Evolutionary conservation across 2,888 invertebrate genomes (phyloP).

Genomic region (Dexiosoma caninum): DNA sequence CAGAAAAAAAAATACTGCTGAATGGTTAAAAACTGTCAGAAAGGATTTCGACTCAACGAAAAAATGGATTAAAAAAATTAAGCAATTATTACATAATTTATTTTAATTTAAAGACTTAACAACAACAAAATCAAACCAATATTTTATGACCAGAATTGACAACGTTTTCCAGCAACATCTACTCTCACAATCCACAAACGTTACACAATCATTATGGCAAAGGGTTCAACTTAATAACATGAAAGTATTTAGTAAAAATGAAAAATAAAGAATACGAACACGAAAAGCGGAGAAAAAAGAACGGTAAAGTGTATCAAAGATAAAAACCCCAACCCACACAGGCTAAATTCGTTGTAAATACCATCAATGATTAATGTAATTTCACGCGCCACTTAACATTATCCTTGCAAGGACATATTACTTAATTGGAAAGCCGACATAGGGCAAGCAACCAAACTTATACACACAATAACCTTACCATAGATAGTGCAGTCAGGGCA

Average conservation of each 20-base stretch:
- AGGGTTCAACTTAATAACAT: neutral
- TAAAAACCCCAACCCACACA: conserved; percentile 7
- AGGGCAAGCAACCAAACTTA: conserved; percentile 40
- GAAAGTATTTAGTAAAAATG: neutral
- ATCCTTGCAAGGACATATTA: conserved; percentile 76
- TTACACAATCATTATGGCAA: neutral
- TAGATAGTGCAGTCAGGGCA: neutral
- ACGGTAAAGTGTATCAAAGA: neutral
- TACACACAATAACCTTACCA: neutral
- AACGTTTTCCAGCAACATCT: neutral
- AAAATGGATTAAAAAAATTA: conserved; percentile 20
- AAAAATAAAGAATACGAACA: conserved; percentile 12
- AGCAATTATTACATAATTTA: conserved; percentile 53
- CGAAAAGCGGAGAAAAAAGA: neutral
- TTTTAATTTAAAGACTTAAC: conserved; percentile 41
- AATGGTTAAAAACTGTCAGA: neutral
- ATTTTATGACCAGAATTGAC: neutral
- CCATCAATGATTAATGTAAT: conserved; percentile 77
- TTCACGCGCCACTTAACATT: conserved; percentile 76
- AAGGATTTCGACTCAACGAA: neutral
- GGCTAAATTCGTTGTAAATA: conserved; percentile 67
- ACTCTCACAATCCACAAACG: neutral
- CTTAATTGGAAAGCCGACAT: conserved; percentile 71
- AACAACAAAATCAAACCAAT: neutral
- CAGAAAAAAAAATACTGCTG: neutral